A percentile compares a stretch with the other conserved stretches of the same genome.
These are phyloP conservation scores for Eretmochelys imbricata DNA, from an alignment of 2,113 vertebrate species.

Conservation along the genomic window DNA sequence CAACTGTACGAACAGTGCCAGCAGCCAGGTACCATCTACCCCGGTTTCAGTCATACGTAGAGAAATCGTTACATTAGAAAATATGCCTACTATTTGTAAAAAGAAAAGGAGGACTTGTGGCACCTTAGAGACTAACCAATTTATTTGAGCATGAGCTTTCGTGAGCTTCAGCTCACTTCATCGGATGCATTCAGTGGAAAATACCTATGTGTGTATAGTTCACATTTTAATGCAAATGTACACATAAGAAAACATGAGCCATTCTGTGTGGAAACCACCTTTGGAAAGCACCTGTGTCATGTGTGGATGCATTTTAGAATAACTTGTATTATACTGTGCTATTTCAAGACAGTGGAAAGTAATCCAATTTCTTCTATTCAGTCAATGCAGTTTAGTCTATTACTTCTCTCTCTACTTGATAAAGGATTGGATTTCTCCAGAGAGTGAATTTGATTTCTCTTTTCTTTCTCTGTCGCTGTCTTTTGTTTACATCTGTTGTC, in stretches of 20 bases:
- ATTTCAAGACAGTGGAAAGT: background rate
- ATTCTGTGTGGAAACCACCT: background rate
- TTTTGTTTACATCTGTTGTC: conserved; percentile 1
- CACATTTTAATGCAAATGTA: background rate
- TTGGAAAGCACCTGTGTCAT: background rate
- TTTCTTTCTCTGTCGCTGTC: conserved; percentile 28
- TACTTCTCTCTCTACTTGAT: conserved; percentile 14
- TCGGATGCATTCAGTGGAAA: no score
- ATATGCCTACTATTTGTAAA: background rate
- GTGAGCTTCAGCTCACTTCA: no score
- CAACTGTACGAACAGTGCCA: no score
- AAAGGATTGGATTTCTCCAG: conserved; percentile 55
- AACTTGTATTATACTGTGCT: background rate
- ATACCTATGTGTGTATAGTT: no score
- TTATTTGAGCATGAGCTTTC: no score
- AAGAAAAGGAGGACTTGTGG: no score
- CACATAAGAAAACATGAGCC: background rate
- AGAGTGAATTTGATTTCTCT: conserved; percentile 58
- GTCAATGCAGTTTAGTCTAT: conserved; percentile 33
- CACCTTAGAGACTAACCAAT: no score
- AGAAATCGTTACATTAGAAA: rapidly evolving
- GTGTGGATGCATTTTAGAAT: background rate
- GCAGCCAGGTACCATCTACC: rapidly evolving
- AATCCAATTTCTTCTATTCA: background rate
- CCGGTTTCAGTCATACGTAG: rapidly evolving